A percentile compares a stretch with the other conserved stretches of the same genome.
Conservation (phyloP, 53 echinoderm and acorn worm species). For the Hippasteria phrygiana region DNA sequence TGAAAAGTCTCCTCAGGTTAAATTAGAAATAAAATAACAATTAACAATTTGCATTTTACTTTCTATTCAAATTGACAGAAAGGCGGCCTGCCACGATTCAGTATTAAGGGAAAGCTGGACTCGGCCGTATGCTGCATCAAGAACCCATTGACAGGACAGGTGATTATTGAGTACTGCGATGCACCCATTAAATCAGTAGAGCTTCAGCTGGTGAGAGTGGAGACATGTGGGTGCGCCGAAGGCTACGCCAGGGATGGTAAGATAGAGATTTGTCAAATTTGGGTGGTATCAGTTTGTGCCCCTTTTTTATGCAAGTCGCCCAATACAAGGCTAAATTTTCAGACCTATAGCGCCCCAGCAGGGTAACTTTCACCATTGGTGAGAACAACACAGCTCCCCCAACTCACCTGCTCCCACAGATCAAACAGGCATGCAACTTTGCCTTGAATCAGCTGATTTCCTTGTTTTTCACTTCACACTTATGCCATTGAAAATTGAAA, state of each 20-base stretch:
- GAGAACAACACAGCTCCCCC: no score
- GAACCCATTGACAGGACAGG: constrained; percentile 96
- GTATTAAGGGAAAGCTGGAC: constrained; percentile 88
- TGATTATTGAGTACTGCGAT: constrained; percentile 88
- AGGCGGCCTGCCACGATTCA: constrained; percentile 81
- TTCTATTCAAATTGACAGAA: constrained; percentile 80
- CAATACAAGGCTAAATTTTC: no score
- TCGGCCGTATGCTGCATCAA: constrained; percentile 93
- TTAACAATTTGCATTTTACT: no score
- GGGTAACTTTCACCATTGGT: no score
- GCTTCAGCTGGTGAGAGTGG: constrained; percentile 94
- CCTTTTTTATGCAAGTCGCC: no score
- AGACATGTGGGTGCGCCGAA: constrained; percentile 99
- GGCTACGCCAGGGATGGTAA: constrained; percentile 98
- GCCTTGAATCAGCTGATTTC: not conserved
- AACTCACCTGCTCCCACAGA: no score
- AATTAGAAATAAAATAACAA: no score
- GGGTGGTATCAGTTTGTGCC: no score
- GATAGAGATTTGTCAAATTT: not conserved
- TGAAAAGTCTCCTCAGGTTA: no score
- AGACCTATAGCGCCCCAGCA: no score
- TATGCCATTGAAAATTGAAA: no score
- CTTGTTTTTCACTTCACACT: no score
- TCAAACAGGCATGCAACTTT: not conserved
- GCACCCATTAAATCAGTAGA: constrained; percentile 99